These are phyloP conservation scores for Acanthisitta chloris DNA, from an alignment of 2,113 vertebrate species.

Conservation along the genomic window DNA sequence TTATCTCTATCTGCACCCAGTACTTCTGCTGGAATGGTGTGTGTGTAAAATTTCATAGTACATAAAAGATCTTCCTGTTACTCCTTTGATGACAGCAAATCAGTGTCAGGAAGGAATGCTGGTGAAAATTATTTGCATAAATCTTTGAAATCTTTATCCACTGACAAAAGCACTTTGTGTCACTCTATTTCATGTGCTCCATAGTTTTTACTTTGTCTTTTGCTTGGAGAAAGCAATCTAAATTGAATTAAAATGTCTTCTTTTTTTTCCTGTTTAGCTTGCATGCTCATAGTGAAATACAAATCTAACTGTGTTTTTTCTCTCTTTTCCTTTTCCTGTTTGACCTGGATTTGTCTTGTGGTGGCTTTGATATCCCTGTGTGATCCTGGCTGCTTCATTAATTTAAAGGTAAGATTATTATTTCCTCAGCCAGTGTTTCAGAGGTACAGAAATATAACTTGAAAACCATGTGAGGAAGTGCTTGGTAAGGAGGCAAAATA, in stretches of 20 bases:
- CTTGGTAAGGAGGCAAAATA: background rate
- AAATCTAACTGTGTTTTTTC: background rate
- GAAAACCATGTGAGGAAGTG: background rate
- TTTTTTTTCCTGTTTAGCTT: background rate
- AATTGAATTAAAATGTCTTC: background rate
- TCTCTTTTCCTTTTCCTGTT: background rate
- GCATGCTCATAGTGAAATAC: background rate
- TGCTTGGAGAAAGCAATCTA: background rate
- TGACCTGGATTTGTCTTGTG: conserved; percentile 36
- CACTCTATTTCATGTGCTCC: background rate
- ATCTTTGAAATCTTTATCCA: conserved; percentile 1
- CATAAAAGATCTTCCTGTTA: background rate
- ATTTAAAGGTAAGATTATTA: conserved; percentile 52
- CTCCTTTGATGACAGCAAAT: background rate
- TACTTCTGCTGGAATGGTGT: background rate
- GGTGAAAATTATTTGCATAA: background rate
- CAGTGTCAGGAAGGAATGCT: background rate
- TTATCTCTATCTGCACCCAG: background rate
- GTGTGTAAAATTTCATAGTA: background rate
- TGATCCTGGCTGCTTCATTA: background rate
- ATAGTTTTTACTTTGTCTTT: background rate
- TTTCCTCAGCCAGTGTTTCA: background rate
- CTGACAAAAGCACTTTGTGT: conserved; percentile 3
- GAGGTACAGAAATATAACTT: background rate
- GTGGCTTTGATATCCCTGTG: conserved; percentile 30